Conservation (phyloP, 2,113 vertebrate genomes). For the Aplodontia rufa region DNA sequence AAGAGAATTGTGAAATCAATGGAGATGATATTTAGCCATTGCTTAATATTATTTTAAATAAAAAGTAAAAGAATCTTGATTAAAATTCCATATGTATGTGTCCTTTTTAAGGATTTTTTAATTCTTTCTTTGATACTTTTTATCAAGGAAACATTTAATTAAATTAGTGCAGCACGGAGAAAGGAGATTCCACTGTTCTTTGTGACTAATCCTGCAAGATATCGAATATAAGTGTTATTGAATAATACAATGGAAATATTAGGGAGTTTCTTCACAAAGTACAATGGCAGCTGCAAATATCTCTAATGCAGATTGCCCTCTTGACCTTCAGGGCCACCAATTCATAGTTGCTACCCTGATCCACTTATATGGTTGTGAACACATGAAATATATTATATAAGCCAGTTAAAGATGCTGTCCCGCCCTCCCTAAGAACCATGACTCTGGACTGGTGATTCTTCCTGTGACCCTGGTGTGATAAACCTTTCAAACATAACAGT, state of each 20-base stretch:
- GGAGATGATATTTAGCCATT: background rate
- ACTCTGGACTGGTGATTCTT: background rate
- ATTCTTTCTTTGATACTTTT: background rate
- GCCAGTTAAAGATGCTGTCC: background rate
- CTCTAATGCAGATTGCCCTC: background rate
- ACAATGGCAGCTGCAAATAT: background rate
- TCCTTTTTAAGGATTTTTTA: background rate
- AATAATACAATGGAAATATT: background rate
- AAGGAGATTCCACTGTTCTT: background rate
- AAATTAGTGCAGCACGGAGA: background rate
- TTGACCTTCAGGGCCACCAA: background rate
- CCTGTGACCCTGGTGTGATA: background rate
- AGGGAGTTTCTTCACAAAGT: background rate
- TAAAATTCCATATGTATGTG: background rate
- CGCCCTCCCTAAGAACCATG: accelerated
- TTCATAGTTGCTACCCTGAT: background rate
- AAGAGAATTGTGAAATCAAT: background rate
- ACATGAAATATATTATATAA: background rate
- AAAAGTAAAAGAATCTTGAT: conserved; percentile 5
- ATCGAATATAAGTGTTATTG: background rate
- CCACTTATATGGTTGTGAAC: background rate
- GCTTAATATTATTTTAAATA: background rate
- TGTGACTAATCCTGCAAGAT: background rate
- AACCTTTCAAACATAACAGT: accelerated
- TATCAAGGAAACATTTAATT: background rate